These are phyloP conservation scores for Episyrphus balteatus DNA, from an alignment of 1,140 invertebrate species.

Conservation along the genomic window DNA sequence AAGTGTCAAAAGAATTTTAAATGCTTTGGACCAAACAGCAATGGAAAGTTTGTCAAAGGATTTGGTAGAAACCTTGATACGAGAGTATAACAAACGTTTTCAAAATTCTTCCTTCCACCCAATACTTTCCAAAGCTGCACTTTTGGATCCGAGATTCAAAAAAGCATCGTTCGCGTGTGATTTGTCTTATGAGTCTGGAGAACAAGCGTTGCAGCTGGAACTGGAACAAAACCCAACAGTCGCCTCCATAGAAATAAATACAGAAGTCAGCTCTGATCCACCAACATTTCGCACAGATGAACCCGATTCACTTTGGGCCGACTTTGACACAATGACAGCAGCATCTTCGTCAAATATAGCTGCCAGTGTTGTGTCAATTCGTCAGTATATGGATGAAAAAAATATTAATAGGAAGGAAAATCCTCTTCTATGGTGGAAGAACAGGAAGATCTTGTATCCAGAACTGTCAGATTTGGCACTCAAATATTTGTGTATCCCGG, in stretches of 20 bases:
- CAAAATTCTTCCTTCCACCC: neutral
- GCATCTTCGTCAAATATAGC: slow-evolving; percentile 9
- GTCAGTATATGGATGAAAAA: slow-evolving; percentile 20
- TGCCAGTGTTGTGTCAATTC: slow-evolving; percentile 18
- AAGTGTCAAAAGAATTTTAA: slow-evolving; percentile 6
- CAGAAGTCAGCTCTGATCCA: neutral
- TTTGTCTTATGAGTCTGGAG: too few species aligned
- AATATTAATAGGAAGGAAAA: slow-evolving; percentile 19
- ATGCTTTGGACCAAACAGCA: neutral
- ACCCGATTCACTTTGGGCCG: neutral
- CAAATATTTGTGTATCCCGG: slow-evolving; percentile 27
- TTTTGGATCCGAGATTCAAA: too few species aligned
- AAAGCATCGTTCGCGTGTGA: too few species aligned
- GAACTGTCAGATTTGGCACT: slow-evolving; percentile 22
- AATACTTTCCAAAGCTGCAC: neutral
- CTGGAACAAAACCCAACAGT: neutral
- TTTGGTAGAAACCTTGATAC: neutral
- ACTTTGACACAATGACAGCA: slow-evolving; percentile 6
- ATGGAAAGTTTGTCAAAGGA: neutral
- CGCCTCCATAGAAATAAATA: neutral
- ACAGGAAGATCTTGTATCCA: slow-evolving; percentile 18
- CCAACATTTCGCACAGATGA: neutral
- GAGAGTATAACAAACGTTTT: neutral
- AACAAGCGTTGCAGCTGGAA: neutral
- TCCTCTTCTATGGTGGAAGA: slow-evolving; percentile 21